Base-by-base conservation (phyloP, 2,113 vertebrate species). In the Colinus virginianus region DNA sequence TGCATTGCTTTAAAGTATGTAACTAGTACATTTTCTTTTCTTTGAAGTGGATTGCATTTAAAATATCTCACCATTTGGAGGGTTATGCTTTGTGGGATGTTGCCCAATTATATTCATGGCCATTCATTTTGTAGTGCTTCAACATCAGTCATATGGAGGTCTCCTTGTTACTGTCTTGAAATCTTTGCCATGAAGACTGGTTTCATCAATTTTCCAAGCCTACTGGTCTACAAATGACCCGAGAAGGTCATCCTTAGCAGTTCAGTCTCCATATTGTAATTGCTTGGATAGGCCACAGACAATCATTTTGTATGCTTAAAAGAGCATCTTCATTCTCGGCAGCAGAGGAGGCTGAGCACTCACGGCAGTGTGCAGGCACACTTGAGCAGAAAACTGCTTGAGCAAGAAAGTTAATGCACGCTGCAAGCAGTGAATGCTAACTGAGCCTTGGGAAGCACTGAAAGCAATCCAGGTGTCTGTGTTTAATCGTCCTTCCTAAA, bases 141-240 rank as follows among this genome's bases (percentile, higher is more conserved):
- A 69, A 82, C 88, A 92, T 96, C 90, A 93, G 67, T 96, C 93
- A 96, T 53, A 61, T 68, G 58, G 34, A 63, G 63, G 80, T 84
- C 92, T 94, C 72, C 95, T 97, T 88, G 91, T 92, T 95, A 96
- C 49, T 94, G 88, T 77, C 91, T 92, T 94, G 84, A 95, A 95
- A 95, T 84, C 76, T 71, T 67, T 43, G 53, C 87, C 81, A 81
- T 74, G 88, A 93, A 78, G 93, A 78, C 53, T 32, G 53, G 76
- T 87, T 97, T 87, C 95, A 86, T 94, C 83, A 96, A 92, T 94
- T 96, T 95, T 94, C 90, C 80, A 83, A 89, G 83, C 64, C 61
- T 88, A 28, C 26, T 87, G 87, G 78, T 90, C 94, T 95, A 77
- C 71, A 58, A 46, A 82, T 95, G 95, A 95, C 87, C 91, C 85